phyloP scores from a whole-genome alignment of 2,113 vertebrate genomes.

The Myrmophylax atrothorax region DNA sequence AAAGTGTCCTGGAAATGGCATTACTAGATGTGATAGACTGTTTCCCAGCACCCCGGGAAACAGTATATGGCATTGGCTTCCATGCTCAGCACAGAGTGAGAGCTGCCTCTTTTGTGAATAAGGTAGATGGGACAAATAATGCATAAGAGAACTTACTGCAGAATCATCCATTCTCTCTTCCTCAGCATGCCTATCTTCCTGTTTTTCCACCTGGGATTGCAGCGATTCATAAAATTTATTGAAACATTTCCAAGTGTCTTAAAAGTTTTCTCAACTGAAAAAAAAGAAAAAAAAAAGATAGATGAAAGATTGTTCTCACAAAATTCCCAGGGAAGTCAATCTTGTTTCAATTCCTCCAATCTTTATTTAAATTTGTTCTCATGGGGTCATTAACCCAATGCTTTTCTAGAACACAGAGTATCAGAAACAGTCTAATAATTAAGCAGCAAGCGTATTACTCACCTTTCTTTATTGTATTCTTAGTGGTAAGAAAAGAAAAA shows the following conservation, averaged over 20 bases:
- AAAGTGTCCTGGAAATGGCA: neutral
- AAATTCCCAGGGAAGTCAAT: neutral
- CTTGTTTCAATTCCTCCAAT: slow-evolving; percentile 1
- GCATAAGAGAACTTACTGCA: neutral
- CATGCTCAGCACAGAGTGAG: neutral
- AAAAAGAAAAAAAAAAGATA: neutral
- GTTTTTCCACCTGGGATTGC: neutral
- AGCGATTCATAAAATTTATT: neutral
- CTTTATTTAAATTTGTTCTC: slow-evolving; percentile 15
- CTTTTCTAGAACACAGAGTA: neutral
- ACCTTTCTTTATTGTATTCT: neutral
- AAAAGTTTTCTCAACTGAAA: neutral
- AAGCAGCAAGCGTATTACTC: neutral
- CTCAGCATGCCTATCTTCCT: neutral
- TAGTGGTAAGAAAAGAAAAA: neutral
- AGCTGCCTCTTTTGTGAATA: neutral
- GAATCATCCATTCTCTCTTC: neutral
- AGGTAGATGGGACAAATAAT: neutral
- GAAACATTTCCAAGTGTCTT: neutral
- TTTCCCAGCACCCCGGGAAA: neutral
- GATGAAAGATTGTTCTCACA: neutral
- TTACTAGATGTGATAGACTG: rapidly evolving
- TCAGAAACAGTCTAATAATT: neutral
- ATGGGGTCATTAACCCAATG: neutral
- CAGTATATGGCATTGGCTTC: neutral